phyloP scores from a whole-genome alignment of 2,113 vertebrate species.

The Notarius lentiginosus region DNA sequence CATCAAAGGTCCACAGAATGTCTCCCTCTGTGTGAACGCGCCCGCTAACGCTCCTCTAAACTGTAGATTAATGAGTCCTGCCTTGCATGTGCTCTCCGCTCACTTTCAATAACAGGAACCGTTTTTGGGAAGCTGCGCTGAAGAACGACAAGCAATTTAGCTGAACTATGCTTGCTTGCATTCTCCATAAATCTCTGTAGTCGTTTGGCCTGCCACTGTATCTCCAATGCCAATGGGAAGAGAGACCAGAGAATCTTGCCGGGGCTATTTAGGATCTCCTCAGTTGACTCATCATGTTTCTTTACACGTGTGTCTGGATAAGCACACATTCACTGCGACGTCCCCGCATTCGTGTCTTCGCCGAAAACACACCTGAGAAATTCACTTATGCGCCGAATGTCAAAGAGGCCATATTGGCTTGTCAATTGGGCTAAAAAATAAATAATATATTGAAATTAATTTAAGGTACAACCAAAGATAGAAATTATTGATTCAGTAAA shows the following conservation, averaged over 20 bases:
- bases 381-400: conserved; percentile 36
- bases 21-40: conserved; percentile 42
- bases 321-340: conserved; percentile 18
- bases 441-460: conserved; percentile 52
- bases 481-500: conserved; percentile 49
- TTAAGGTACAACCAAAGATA: conserved; percentile 33
- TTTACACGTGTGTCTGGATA: not conserved
- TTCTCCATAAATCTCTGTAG: conserved; percentile 53
- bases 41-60: conserved; percentile 58
- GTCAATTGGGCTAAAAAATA: conserved; percentile 43
- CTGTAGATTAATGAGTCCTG: conserved; percentile 56
- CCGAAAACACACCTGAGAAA: conserved; percentile 44
- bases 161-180: conserved; percentile 49
- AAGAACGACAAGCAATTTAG: conserved; percentile 56
- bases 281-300: conserved; percentile 40
- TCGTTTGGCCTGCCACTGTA: conserved; percentile 47
- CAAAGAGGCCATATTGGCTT: conserved; percentile 51
- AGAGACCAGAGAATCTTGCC: conserved; percentile 37
- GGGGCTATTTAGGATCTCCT: conserved; percentile 43
- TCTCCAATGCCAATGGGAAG: conserved; percentile 43
- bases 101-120: conserved; percentile 45
- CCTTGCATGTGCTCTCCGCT: conserved; percentile 51
- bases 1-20: conserved; percentile 43
- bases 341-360: not conserved
- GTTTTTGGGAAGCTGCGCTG: conserved; percentile 38